phyloP scores from a whole-genome alignment of 2,113 vertebrate genomes.

The Rhinolophus ferrumequinum region DNA sequence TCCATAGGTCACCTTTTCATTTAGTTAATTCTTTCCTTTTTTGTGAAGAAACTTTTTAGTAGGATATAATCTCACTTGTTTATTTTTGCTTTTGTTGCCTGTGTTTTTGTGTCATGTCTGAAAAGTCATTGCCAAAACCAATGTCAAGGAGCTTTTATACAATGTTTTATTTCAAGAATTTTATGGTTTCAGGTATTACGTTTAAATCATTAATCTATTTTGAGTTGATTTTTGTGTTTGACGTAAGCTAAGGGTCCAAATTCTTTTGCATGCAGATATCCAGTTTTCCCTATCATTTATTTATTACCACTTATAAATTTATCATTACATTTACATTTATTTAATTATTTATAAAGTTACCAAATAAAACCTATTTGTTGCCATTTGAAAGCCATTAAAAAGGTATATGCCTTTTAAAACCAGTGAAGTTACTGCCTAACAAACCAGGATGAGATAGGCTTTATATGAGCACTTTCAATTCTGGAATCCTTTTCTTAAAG shows the following conservation, averaged over 20 bases:
- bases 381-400: slow-evolving; percentile 46
- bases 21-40: not conserved
- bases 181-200: too few species aligned
- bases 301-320: not conserved
- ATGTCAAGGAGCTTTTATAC: too few species aligned
- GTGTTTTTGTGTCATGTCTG: too few species aligned
- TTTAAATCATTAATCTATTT: too few species aligned
- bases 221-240: not conserved
- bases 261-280: not conserved
- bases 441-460: not conserved
- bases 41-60: not conserved
- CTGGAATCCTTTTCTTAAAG: slow-evolving; percentile 43
- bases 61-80: not conserved
- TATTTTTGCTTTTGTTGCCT: not conserved
- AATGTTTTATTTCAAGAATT: too few species aligned
- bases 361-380: slow-evolving; percentile 20
- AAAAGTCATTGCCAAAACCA: too few species aligned
- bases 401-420: not conserved
- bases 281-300: not conserved
- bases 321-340: not conserved
- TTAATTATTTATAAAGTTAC: slow-evolving; percentile 36
- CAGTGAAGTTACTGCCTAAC: not conserved
- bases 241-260: not conserved
- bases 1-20: not conserved
- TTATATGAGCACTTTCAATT: slow-evolving; percentile 43